Base-by-base conservation (phyloP, 2,888 invertebrate genomes). In the Galerucella pusilla region DNA sequence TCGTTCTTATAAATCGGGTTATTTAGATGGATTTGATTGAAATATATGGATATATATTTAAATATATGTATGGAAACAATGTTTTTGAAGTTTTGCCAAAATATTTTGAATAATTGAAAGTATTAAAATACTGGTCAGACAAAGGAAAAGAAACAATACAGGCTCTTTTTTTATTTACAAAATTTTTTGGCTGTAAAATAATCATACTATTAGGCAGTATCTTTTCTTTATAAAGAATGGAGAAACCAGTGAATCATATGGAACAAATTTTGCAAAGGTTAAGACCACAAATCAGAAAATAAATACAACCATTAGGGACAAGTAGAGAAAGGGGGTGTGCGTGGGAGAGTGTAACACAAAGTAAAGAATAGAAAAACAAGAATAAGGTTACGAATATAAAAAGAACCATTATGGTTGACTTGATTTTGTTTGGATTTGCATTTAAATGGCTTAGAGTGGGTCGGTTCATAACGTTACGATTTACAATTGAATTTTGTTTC, bases 231-330 rank as follows among this genome's bases (percentile, higher is more conserved):
- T 10, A 20, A 20, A 54, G 14, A 6, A 20, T 6, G 11, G 10
- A 57, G 11, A 54, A 54, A 1, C 9, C 5, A 54, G 6, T n/a
- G 14, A 10, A n/a, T 14, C 57, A 2, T 7, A 10, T 16, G 9
- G 9, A 1, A 20, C 20, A 57, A 57, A 57, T 20, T 57, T 57
- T 9, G 20, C 57, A 57, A 49, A 49, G 6, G 35, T 42, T 7
- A 42, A 42, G 7, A 42, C 35, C 35, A 35, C 35, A 35, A 12
- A 52, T 52, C n/a, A 68, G 73, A 68, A 16, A 9, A n/a, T 20
- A 28, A 54, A 68, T 68, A 68, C 75, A 60, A 73, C 61, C 72
- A 75, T 64, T 69, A 63, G 46, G 28, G 45, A 16, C 42, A 49
- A 45, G n/a, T 16, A 63, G 61, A 61, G 35, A 5, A 20, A 61